phyloP scores from a whole-genome alignment of 2,888 invertebrate genomes.

The Syritta pipiens region DNA sequence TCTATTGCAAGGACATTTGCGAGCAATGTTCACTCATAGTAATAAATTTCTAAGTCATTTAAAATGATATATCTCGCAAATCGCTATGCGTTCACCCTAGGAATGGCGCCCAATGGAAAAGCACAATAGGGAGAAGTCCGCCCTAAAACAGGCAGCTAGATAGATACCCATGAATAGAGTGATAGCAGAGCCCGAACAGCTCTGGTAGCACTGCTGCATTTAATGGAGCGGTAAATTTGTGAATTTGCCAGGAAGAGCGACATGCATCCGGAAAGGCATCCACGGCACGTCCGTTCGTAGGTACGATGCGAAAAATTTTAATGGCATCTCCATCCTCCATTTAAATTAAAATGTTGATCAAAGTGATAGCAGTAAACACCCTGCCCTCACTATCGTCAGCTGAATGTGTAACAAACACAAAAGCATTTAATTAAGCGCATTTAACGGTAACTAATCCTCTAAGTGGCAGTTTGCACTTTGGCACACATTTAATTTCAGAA shows the following conservation, averaged over 20 bases:
- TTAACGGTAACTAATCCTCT: constrained; percentile 57
- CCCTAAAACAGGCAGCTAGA: background rate
- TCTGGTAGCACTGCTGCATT: constrained; percentile 11
- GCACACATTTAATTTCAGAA: constrained; percentile 51
- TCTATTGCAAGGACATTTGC: constrained; percentile 56
- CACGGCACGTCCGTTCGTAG: too few relatives aligned
- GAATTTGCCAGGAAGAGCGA: constrained; percentile 34
- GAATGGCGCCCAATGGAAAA: constrained; percentile 45
- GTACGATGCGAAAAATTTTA: constrained; percentile 34
- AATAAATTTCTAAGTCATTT: constrained; percentile 67
- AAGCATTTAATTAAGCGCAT: constrained; percentile 48
- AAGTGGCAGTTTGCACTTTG: constrained; percentile 56
- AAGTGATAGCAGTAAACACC: constrained; percentile 35
- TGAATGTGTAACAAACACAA: constrained; percentile 19
- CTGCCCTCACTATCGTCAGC: background rate
- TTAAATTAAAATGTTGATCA: constrained; percentile 49
- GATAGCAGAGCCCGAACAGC: constrained; percentile 7
- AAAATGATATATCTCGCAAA: constrained; percentile 59
- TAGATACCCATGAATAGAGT: background rate
- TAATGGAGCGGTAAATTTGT: constrained; percentile 55
- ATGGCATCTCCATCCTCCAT: constrained; percentile 18
- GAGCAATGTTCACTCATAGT: constrained; percentile 47
- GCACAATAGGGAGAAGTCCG: background rate
- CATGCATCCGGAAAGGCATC: constrained; percentile 24
- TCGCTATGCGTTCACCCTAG: constrained; percentile 1